phyloP scores from a whole-genome alignment of 2,888 invertebrate genomes.

The Chamaedrilus cognettii region DNA sequence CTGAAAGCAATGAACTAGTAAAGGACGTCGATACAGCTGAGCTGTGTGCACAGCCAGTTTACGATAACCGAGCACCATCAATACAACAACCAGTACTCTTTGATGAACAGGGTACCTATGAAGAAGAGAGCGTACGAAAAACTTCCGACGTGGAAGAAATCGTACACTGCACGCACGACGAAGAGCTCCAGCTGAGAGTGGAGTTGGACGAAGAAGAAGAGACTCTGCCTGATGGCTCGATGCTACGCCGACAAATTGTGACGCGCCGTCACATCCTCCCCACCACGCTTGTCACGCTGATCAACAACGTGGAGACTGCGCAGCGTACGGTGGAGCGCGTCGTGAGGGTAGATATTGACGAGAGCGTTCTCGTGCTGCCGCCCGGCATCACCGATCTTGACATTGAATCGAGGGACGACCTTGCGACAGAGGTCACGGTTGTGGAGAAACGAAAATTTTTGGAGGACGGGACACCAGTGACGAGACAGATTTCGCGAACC shows the following conservation, averaged over 20 bases:
- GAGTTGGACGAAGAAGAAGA: conserved; percentile 31
- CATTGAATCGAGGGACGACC: conserved; percentile 25
- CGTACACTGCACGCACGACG: too few species aligned
- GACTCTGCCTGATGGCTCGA: conserved; percentile 31
- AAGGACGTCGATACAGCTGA: too few species aligned
- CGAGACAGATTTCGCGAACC: conserved; percentile 13
- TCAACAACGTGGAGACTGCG: conserved; percentile 3
- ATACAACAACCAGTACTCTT: too few species aligned
- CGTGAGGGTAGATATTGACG: conserved; percentile 26
- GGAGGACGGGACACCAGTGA: conserved; percentile 12
- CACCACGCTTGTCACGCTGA: conserved; percentile 28
- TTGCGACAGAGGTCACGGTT: conserved; percentile 8
- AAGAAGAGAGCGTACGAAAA: too few species aligned
- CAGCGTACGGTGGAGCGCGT: conserved; percentile 8
- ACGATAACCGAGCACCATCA: too few species aligned
- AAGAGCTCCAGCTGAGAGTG: conserved; percentile 21
- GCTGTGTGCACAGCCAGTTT: too few species aligned
- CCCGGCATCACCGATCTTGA: conserved; percentile 35
- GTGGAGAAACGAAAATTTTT: conserved; percentile 26
- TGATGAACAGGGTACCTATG: too few species aligned
- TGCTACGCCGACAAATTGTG: conserved; percentile 20
- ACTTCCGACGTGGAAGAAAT: too few species aligned
- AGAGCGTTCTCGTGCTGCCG: conserved; percentile 26
- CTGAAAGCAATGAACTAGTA: too few species aligned
- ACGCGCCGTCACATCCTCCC: conserved; percentile 25